phyloP scores from a whole-genome alignment of 2,888 invertebrate genomes.

The Erynnis tages region DNA sequence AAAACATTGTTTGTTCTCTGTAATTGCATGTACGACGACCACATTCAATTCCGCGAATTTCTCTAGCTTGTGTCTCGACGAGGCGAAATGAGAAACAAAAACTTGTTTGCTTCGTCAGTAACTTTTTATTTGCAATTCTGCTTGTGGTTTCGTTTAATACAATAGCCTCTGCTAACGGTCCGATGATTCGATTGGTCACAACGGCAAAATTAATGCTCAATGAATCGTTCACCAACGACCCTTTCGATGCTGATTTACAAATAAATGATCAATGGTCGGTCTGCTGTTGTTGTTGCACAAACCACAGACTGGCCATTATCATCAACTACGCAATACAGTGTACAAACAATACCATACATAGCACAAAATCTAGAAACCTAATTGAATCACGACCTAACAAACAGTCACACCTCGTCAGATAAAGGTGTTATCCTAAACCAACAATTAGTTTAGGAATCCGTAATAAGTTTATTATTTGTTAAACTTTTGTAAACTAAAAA shows the following conservation, averaged over 20 bases:
- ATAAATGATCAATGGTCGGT: constrained; percentile 54
- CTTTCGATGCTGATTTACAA: constrained; percentile 50
- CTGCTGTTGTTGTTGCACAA: constrained; percentile 37
- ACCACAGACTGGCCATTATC: background rate
- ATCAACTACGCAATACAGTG: background rate
- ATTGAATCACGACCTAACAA: no score
- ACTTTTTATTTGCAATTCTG: constrained; percentile 9
- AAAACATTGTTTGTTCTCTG: background rate
- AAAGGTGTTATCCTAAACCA: no score
- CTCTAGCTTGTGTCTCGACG: constrained; percentile 10
- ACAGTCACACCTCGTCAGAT: no score
- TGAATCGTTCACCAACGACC: constrained; percentile 42
- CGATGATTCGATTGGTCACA: constrained; percentile 23
- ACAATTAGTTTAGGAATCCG: no score
- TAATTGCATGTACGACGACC: background rate
- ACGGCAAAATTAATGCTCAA: constrained; percentile 36
- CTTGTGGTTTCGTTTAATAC: background rate
- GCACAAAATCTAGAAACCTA: no score
- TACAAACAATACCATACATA: no score
- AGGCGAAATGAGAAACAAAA: constrained; percentile 19
- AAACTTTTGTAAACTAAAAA: no score
- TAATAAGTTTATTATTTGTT: no score
- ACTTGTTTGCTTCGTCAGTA: constrained; percentile 16
- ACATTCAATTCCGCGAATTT: constrained; percentile 9
- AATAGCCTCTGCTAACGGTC: constrained; percentile 27